These are phyloP conservation scores for Idris sp. DNA, from an alignment of 1,140 invertebrate species.

Conservation along the genomic window DNA sequence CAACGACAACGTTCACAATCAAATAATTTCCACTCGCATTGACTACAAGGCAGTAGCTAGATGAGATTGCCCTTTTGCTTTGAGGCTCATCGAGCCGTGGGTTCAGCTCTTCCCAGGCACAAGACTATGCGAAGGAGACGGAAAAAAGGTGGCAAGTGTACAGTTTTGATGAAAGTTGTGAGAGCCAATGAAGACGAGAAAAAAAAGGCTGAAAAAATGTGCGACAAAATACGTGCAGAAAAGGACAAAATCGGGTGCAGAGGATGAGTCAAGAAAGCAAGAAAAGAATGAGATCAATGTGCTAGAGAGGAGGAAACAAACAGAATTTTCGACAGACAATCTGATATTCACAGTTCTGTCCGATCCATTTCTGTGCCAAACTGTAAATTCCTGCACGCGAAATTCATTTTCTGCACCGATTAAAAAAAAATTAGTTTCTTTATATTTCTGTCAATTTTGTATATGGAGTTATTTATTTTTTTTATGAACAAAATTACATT, in stretches of 20 bases:
- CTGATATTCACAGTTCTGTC: conserved; percentile 70
- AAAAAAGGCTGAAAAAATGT: conserved; percentile 11
- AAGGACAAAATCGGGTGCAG: conserved; percentile 35
- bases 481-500: conserved; percentile 13
- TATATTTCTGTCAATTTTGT: conserved; percentile 10
- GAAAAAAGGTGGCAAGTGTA: conserved; percentile 55
- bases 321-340: conserved; percentile 73
- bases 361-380: conserved; percentile 60
- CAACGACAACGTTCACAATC: conserved; percentile 54
- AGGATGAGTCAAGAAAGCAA: too few species aligned
- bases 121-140: conserved; percentile 25
- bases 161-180: conserved; percentile 56
- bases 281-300: too few species aligned
- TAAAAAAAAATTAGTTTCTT: conserved; percentile 32
- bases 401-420: conserved; percentile 39
- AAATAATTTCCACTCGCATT: conserved; percentile 59
- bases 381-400: conserved; percentile 31
- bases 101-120: conserved; percentile 39
- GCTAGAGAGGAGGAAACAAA: conserved; percentile 61
- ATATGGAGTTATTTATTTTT: too few species aligned
- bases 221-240: conserved; percentile 23
- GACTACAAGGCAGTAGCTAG: conserved; percentile 51
- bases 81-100: conserved; percentile 56
- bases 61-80: conserved; percentile 63
- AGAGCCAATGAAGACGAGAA: conserved; percentile 45